Conservation (phyloP, 2,113 vertebrate genomes). For the Anas platyrhynchos region DNA sequence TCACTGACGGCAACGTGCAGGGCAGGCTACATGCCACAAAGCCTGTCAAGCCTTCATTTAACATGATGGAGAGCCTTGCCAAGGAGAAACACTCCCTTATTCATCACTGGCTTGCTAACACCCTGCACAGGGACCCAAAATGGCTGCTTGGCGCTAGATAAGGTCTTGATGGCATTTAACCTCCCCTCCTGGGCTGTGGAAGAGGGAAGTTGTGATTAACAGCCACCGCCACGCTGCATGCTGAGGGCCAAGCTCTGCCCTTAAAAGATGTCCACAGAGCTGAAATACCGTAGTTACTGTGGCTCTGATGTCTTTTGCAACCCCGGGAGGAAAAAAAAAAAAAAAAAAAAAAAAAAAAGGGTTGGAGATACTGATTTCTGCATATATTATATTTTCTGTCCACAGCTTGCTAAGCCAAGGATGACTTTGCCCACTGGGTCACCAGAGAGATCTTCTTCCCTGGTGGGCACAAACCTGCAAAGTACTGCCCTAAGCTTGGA, state of each 20-base stretch:
- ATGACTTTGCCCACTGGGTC: neutral
- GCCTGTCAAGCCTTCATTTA: slow-evolving; percentile 42
- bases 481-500: fast-evolving
- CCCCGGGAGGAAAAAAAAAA: neutral
- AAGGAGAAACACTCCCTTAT: slow-evolving; percentile 30
- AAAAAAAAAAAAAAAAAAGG: neutral
- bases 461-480: neutral
- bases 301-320: neutral
- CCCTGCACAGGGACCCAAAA: neutral
- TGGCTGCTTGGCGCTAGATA: neutral
- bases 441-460: neutral
- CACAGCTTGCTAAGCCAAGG: neutral
- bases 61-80: slow-evolving; percentile 48
- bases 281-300: neutral
- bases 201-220: neutral
- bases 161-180: slow-evolving; percentile 28
- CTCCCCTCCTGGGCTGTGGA: neutral
- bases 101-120: slow-evolving; percentile 12
- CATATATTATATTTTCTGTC: neutral
- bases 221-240: neutral
- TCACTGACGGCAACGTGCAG: neutral
- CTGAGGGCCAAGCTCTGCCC: neutral
- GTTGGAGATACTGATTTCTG: neutral
- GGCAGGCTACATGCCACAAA: neutral
- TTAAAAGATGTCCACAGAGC: fast-evolving